Percentiles rank a stretch among this genome's conserved stretches.
These are phyloP conservation scores for Coracias cyanogaster DNA, from an alignment of 2,797 vertebrate species.

Conservation along the genomic window DNA sequence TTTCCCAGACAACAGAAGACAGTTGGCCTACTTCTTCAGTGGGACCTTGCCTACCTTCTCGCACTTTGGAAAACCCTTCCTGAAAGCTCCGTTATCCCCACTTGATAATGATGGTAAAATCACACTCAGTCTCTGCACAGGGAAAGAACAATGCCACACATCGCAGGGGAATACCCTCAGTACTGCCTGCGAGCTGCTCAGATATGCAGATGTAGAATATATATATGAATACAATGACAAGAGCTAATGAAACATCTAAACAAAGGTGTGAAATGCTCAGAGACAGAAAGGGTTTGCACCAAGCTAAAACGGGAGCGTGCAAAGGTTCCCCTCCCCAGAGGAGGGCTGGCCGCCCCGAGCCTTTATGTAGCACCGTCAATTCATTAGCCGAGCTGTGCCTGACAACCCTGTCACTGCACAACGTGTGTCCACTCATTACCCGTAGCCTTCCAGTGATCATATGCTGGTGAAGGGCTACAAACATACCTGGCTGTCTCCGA, in stretches of 20 bases:
- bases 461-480: neutral
- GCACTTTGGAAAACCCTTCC: neutral
- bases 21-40: neutral
- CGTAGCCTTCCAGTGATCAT: neutral
- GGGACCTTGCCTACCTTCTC: neutral
- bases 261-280: neutral
- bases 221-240: accelerated
- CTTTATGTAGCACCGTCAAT: neutral
- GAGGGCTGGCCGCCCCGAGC: neutral
- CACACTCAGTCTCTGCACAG: neutral
- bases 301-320: neutral
- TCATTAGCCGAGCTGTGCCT: slow-evolving; percentile 50
- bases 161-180: neutral
- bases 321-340: neutral
- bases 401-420: slow-evolving; percentile 3
- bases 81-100: neutral
- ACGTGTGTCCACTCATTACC: slow-evolving; percentile 35
- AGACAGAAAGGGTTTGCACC: neutral
- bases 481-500: slow-evolving; percentile 4
- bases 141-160: neutral
- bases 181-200: neutral
- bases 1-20: neutral
- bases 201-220: neutral
- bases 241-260: neutral
- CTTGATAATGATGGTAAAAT: neutral